Conservation (phyloP, 2,113 vertebrate genomes). For the Spilogale gracilis region DNA sequence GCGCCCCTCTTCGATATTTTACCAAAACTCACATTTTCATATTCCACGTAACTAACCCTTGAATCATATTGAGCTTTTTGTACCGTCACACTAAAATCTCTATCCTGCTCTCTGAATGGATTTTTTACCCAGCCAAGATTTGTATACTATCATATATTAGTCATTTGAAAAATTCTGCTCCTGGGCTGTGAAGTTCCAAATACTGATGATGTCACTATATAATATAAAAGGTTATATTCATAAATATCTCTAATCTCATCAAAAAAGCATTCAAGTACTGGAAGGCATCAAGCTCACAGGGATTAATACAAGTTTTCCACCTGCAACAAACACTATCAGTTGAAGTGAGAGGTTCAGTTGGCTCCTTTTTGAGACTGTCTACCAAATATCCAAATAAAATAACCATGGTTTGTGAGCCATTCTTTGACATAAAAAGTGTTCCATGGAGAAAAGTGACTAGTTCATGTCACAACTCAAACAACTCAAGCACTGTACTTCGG, state of each 20-base stretch:
- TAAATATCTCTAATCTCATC: neutral
- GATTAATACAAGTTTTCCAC: neutral
- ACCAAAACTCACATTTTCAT: neutral
- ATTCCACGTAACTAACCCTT: neutral
- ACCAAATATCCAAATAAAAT: neutral
- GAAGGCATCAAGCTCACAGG: neutral
- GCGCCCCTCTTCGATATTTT: neutral
- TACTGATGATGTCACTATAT: neutral
- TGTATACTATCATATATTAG: neutral
- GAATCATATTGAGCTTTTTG: neutral
- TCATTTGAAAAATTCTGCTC: neutral
- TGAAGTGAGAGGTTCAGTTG: neutral
- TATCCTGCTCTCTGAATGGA: neutral
- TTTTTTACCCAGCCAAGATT: neutral
- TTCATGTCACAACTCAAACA: neutral
- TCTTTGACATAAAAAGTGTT: neutral
- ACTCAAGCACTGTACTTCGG: accelerated
- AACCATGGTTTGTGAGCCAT: neutral
- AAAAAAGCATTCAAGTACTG: neutral
- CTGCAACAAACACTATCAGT: too few relatives aligned
- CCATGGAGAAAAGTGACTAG: neutral
- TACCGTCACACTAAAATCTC: neutral
- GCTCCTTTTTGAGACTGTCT: neutral
- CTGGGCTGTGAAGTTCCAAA: neutral
- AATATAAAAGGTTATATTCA: neutral